phyloP scores from a whole-genome alignment of 1,140 invertebrate genomes.

The Leguminivora glycinivorella region DNA sequence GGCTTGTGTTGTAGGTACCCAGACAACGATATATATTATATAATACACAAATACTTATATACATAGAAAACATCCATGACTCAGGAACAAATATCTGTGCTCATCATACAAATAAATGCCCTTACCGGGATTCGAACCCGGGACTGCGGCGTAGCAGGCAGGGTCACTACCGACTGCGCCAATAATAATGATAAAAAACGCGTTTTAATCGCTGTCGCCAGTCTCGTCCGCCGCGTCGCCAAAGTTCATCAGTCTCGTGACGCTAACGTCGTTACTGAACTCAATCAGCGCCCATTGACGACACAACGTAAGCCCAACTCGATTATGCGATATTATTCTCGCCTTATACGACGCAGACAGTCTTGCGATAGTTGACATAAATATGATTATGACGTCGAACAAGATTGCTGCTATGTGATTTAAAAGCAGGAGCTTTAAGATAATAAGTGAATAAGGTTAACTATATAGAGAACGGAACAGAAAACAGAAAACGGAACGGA shows the following conservation, averaged over 20 bases:
- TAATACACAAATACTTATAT: too few species aligned
- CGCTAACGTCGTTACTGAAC: constrained; percentile 62
- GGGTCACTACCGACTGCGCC: too few species aligned
- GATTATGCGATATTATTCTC: constrained; percentile 64
- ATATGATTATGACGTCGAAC: not conserved
- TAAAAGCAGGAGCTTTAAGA: not conserved
- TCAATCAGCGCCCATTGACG: constrained; percentile 70
- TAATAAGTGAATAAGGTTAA: not conserved
- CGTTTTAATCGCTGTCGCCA: constrained; percentile 30
- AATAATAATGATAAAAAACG: too few species aligned
- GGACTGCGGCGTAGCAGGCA: too few species aligned
- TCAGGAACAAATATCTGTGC: too few species aligned
- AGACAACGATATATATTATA: too few species aligned
- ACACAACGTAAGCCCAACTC: constrained; percentile 63
- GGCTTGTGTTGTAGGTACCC: too few species aligned
- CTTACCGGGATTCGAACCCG: too few species aligned
- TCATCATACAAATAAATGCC: too few species aligned
- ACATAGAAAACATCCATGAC: too few species aligned
- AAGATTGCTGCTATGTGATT: not conserved
- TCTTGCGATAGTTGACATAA: constrained; percentile 1
- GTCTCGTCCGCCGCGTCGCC: constrained; percentile 38
- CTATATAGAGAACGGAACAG: too few species aligned
- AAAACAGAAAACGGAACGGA: too few species aligned
- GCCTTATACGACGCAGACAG: constrained; percentile 35
- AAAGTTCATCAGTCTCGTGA: constrained; percentile 66